Conservation (phyloP, 2,888 invertebrate species). For the Tromatobia lineatoria region DNA sequence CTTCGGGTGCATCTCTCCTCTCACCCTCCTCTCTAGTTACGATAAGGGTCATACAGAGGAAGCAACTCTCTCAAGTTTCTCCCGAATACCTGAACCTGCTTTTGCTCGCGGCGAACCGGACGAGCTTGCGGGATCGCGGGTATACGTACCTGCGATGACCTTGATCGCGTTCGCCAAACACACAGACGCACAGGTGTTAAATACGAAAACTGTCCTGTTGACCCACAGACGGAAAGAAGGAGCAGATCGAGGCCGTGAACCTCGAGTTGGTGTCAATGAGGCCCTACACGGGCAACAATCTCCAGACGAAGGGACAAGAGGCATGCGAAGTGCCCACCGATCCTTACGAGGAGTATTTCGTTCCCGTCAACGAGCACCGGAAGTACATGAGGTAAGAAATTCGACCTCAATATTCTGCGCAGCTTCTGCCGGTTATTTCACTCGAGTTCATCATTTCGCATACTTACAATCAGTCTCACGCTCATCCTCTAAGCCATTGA, state of each 20-base stretch:
- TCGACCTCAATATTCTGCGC: not conserved
- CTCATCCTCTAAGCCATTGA: constrained; percentile 10
- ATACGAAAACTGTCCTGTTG: constrained; percentile 67
- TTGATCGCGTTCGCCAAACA: constrained; percentile 49
- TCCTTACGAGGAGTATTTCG: constrained; percentile 94
- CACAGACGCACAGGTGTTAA: constrained; percentile 50
- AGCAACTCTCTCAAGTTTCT: constrained; percentile 70
- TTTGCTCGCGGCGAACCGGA: constrained; percentile 31
- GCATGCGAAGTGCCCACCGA: constrained; percentile 87
- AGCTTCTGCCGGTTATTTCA: not conserved
- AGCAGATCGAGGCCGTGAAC: constrained; percentile 91
- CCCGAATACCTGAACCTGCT: constrained; percentile 67
- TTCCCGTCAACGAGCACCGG: constrained; percentile 94
- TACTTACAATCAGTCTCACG: constrained; percentile 2
- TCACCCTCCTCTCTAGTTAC: constrained; percentile 48
- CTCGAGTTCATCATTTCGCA: not conserved
- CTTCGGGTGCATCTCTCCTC: constrained; percentile 16
- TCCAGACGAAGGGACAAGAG: constrained; percentile 83
- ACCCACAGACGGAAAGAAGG: constrained; percentile 80
- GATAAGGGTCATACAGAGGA: constrained; percentile 70
- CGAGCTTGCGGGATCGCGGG: constrained; percentile 52
- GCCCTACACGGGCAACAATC: constrained; percentile 87
- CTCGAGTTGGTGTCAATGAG: constrained; percentile 92
- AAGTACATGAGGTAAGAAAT: constrained; percentile 92
- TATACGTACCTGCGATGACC: constrained; percentile 47